phyloP scores from a whole-genome alignment of 1,140 invertebrate genomes.

The Chionoecetes opilio region DNA sequence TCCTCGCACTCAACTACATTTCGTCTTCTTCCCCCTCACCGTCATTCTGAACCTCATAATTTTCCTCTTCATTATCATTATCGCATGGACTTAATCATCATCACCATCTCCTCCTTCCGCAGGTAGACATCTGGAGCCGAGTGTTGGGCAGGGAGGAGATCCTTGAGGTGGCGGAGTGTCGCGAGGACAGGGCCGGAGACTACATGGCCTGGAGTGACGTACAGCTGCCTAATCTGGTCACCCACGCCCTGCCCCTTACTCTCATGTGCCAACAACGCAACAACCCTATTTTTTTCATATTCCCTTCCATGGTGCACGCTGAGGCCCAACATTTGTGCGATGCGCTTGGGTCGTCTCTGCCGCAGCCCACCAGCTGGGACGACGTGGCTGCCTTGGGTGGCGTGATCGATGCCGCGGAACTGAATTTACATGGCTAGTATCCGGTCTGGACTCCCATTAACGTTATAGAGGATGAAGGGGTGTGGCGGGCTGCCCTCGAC shows the following conservation, averaged over 20 bases:
- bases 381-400: background rate
- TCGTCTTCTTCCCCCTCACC: too few relatives aligned
- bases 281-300: background rate
- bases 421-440: background rate
- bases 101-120: background rate
- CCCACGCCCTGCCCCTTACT: background rate
- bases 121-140: slow-evolving; percentile 47
- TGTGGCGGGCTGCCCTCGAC: background rate
- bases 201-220: slow-evolving; percentile 30
- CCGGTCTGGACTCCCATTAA: slow-evolving; percentile 21
- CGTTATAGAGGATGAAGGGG: background rate
- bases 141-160: background rate
- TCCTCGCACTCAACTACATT: too few relatives aligned
- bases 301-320: background rate
- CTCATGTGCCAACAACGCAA: background rate
- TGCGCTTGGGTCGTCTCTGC: background rate
- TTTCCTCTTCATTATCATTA: too few relatives aligned
- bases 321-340: slow-evolving; percentile 21
- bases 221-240: background rate
- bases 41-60: too few relatives aligned
- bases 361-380: background rate
- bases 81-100: too few relatives aligned
- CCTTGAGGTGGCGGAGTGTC: background rate
- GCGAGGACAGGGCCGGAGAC: background rate
- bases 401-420: background rate